phyloP scores from a whole-genome alignment of 1,140 invertebrate species.

The Ceratitis capitata region DNA sequence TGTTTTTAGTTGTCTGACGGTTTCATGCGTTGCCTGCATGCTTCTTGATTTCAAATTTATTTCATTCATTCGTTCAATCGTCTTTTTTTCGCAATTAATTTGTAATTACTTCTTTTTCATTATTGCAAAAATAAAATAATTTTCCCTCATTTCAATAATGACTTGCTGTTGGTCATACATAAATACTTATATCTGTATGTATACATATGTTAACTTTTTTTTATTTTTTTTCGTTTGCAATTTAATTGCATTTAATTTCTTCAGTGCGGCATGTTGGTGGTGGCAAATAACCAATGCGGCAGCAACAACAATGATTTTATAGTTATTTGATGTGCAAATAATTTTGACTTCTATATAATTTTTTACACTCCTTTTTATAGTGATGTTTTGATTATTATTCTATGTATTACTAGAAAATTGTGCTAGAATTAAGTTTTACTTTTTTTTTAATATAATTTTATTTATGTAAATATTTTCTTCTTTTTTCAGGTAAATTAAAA shows the following conservation, averaged over 20 bases:
- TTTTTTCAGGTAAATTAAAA: slow-evolving; percentile 14
- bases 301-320: neutral
- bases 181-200: too few species aligned
- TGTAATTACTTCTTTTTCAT: slow-evolving; percentile 12
- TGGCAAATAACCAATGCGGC: neutral
- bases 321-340: neutral
- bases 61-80: neutral
- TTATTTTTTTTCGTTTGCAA: neutral
- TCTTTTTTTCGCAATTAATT: neutral
- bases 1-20: neutral
- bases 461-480: neutral
- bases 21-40: slow-evolving; percentile 4
- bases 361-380: too few species aligned
- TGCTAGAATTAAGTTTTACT: neutral
- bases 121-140: neutral
- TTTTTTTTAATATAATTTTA: neutral
- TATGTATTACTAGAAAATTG: neutral
- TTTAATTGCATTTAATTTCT: slow-evolving; percentile 4
- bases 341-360: neutral
- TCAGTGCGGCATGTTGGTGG: neutral
- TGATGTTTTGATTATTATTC: neutral
- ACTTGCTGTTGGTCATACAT: too few species aligned
- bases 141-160: neutral
- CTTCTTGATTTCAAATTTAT: slow-evolving; percentile 17
- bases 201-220: too few species aligned